phyloP scores from a whole-genome alignment of 2,888 invertebrate species.

The Aquatica leii region DNA sequence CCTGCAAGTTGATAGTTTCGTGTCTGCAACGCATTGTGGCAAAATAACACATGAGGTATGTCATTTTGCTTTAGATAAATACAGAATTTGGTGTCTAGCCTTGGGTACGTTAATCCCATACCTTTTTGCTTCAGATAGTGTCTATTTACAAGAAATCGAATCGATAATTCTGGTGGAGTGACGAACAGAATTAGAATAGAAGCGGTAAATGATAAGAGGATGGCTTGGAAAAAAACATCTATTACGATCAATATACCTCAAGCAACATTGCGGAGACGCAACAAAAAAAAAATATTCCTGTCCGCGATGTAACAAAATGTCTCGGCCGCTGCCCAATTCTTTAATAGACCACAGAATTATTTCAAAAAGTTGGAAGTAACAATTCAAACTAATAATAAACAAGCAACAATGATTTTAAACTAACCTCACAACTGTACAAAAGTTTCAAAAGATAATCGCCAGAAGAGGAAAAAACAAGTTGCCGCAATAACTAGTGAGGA shows the following conservation, averaged over 20 bases:
- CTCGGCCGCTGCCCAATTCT: too few species aligned
- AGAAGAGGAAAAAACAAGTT: slow-evolving; percentile 28
- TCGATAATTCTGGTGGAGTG: too few species aligned
- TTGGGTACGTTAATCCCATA: not conserved
- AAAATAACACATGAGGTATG: not conserved
- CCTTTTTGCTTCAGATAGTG: not conserved
- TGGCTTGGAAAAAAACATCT: too few species aligned
- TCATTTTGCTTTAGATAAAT: not conserved
- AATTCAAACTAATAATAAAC: too few species aligned
- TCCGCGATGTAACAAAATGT: too few species aligned
- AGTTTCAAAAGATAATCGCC: slow-evolving; percentile 50
- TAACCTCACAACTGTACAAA: slow-evolving; percentile 28
- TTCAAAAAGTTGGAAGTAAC: slow-evolving; percentile 18
- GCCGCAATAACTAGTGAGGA: not conserved
- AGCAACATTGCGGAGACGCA: not conserved
- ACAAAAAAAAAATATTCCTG: slow-evolving; percentile 32
- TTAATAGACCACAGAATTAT: slow-evolving; percentile 34
- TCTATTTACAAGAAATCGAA: too few species aligned
- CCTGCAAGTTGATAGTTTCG: too few species aligned
- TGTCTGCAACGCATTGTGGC: not conserved
- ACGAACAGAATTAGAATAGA: too few species aligned
- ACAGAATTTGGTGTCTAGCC: too few species aligned
- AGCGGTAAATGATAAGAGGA: too few species aligned
- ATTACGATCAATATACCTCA: not conserved
- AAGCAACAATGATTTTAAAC: too few species aligned